A percentile compares a stretch with the other conserved stretches of the same genome.
Conservation (phyloP, 1,140 invertebrate species). For the Aphidius ervi region DNA sequence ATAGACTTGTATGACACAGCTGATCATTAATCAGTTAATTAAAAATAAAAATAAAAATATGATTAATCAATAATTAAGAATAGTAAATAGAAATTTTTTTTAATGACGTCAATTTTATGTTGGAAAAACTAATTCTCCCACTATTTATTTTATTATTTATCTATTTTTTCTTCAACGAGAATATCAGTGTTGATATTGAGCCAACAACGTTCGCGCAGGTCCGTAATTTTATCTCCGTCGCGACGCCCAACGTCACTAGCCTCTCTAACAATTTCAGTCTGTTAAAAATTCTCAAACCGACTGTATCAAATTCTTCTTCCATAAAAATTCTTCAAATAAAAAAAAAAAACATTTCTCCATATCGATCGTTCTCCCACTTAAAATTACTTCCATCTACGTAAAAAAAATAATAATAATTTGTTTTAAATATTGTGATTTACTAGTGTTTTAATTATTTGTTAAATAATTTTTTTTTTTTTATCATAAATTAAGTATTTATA, state of each 20-base stretch:
- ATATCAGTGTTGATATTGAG: too few relatives aligned
- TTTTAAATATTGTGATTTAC: too few relatives aligned
- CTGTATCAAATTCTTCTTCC: background rate
- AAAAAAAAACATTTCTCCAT: background rate
- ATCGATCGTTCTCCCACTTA: background rate
- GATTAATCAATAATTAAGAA: background rate
- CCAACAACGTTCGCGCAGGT: constrained; percentile 3
- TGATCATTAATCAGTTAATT: too few relatives aligned
- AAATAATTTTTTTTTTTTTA: too few relatives aligned
- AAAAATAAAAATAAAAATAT: too few relatives aligned
- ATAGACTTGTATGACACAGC: too few relatives aligned
- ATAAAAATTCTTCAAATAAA: background rate
- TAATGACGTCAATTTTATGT: background rate
- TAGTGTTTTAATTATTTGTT: too few relatives aligned
- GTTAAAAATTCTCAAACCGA: background rate
- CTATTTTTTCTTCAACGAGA: background rate
- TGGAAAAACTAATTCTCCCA: background rate
- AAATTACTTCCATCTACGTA: too few relatives aligned
- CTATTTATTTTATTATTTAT: background rate
- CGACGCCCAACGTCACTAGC: background rate
- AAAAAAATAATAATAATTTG: too few relatives aligned
- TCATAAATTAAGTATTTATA: too few relatives aligned
- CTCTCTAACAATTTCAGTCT: constrained; percentile 2
- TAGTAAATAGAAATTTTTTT: background rate
- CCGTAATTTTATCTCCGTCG: constrained; percentile 10